These are phyloP conservation scores for Thunnus albacares DNA, from an alignment of 2,797 vertebrate genomes.

Conservation along the genomic window DNA sequence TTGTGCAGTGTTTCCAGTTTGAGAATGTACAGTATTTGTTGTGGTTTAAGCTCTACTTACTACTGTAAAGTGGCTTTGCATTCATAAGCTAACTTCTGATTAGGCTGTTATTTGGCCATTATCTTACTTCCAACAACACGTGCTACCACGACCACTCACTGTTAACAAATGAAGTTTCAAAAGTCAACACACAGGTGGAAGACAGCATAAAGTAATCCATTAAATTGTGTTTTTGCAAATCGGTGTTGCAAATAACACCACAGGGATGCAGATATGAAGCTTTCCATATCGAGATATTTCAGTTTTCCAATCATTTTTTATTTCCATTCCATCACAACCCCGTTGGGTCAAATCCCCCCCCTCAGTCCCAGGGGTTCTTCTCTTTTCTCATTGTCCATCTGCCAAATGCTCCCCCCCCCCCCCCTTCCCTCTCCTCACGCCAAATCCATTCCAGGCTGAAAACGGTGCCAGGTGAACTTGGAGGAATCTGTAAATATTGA, in stretches of 20 bases:
- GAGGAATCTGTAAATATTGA: constrained; percentile 52
- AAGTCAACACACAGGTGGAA: not conserved
- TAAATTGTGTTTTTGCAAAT: not conserved
- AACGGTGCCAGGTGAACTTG: constrained; percentile 50
- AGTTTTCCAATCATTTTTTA: constrained; percentile 15
- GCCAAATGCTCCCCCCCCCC: constrained; percentile 30
- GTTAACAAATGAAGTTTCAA: not conserved
- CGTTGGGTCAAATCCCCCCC: constrained; percentile 15
- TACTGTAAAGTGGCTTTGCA: not conserved
- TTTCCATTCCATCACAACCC: constrained; percentile 40
- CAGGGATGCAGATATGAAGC: not conserved
- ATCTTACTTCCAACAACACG: no score
- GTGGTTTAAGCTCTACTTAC: not conserved
- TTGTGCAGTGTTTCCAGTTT: constrained; percentile 11
- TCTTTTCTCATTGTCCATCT: constrained; percentile 38
- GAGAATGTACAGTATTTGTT: not conserved
- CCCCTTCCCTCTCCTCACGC: constrained; percentile 3
- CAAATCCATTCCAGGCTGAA: constrained; percentile 42
- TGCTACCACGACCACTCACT: no score
- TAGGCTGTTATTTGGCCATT: not conserved
- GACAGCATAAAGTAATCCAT: not conserved
- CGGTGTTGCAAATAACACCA: not conserved
- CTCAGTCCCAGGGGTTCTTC: constrained; percentile 36
- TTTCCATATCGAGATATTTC: constrained; percentile 21
- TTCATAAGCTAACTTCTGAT: not conserved